Evolutionary conservation across 2,888 invertebrate genomes (phyloP).

Genomic region (Lymantria dispar): DNA sequence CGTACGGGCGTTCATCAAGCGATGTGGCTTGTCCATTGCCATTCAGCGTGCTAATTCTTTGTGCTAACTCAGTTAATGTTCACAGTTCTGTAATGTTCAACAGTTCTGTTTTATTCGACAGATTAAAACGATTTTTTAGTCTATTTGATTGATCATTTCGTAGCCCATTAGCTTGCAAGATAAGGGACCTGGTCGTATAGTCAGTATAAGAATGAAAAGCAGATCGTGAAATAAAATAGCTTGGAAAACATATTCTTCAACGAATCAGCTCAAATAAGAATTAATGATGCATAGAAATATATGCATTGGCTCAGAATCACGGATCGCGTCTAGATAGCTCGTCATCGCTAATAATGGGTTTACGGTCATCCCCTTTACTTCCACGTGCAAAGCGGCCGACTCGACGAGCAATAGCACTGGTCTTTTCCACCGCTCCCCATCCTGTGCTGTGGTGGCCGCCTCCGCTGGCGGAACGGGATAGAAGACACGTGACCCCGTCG

Average conservation of each 20-base stretch:
- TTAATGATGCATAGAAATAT: constrained; percentile 1
- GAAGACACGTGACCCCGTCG: constrained; percentile 74
- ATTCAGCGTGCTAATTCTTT: too few relatives aligned
- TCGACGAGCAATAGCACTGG: constrained; percentile 63
- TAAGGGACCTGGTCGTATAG: too few relatives aligned
- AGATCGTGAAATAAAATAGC: background rate
- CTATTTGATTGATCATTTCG: too few relatives aligned
- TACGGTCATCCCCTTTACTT: constrained; percentile 67
- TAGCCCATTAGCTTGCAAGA: too few relatives aligned
- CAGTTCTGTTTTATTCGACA: too few relatives aligned
- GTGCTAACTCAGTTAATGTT: too few relatives aligned
- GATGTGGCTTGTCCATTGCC: too few relatives aligned
- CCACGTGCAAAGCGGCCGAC: constrained; percentile 65
- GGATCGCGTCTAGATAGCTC: constrained; percentile 68
- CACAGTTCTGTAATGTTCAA: too few relatives aligned
- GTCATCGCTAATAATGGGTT: constrained; percentile 74
- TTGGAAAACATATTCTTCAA: background rate
- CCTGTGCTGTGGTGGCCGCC: constrained; percentile 58
- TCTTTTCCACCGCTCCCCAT: constrained; percentile 77
- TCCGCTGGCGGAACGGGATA: constrained; percentile 65
- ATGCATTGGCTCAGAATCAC: constrained; percentile 49
- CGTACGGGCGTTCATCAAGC: too few relatives aligned
- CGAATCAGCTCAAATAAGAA: background rate
- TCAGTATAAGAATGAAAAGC: background rate
- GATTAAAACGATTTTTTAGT: too few relatives aligned